phyloP scores from a whole-genome alignment of 2,888 invertebrate genomes.

The Aricia artaxerxes region DNA sequence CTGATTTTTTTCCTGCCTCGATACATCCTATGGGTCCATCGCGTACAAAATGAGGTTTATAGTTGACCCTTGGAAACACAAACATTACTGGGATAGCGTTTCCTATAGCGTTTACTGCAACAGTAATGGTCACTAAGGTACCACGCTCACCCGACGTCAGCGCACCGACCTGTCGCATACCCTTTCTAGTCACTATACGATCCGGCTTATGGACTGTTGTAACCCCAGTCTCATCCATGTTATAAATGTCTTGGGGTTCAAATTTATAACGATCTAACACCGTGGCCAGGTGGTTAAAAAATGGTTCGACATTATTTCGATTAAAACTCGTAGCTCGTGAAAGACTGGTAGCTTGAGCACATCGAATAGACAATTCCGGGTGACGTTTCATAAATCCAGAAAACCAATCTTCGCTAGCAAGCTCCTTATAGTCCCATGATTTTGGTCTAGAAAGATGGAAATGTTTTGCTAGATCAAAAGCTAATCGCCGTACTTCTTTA shows the following conservation, averaged over 20 bases:
- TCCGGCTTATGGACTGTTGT: constrained; percentile 39
- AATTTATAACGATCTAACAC: constrained; percentile 37
- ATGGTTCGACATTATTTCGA: constrained; percentile 35
- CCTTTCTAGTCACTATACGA: constrained; percentile 33
- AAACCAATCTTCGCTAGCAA: constrained; percentile 37
- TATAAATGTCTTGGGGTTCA: constrained; percentile 37
- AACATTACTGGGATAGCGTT: constrained; percentile 36
- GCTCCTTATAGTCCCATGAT: constrained; percentile 36
- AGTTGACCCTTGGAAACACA: constrained; percentile 35
- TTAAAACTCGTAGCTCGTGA: constrained; percentile 39
- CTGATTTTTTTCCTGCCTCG: constrained; percentile 38
- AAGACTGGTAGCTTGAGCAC: constrained; percentile 38
- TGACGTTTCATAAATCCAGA: constrained; percentile 36
- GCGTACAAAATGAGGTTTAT: constrained; percentile 40
- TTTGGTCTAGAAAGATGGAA: constrained; percentile 13
- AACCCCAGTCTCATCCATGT: constrained; percentile 41
- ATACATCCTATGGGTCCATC: constrained; percentile 39
- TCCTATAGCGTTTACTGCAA: constrained; percentile 38
- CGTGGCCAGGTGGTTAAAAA: constrained; percentile 38
- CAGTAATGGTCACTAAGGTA: constrained; percentile 43
- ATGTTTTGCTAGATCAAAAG: constrained; percentile 6
- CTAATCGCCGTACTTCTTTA: constrained; percentile 4
- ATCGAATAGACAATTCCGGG: constrained; percentile 34
- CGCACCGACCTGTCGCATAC: constrained; percentile 38
- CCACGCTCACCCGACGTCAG: constrained; percentile 39